Base-by-base conservation (phyloP, 2,113 vertebrate genomes). In the Pterocles burchelli region DNA sequence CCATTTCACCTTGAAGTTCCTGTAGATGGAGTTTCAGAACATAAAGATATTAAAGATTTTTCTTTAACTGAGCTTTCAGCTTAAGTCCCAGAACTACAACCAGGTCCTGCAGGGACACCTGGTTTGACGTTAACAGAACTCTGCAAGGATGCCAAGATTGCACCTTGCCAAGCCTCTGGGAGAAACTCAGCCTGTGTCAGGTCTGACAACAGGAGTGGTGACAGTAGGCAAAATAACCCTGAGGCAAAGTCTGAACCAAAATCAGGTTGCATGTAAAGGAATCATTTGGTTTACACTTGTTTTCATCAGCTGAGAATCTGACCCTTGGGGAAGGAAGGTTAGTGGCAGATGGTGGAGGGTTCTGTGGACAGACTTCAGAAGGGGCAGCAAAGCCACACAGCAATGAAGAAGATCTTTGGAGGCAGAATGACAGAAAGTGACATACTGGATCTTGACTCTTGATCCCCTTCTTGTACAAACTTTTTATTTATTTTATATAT, bases 241-340 rank as follows among this genome's bases (percentile, higher is more conserved):
- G 78, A 85, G 92, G 93, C 85, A 55, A 97, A 90, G 55, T 71
- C 72, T 94, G 68, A 88, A 96, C 80, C 67, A 93, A 90, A 95
- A 96, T 84, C 79, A 95, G 93, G 90, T 93, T 28, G 0, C 28
- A 25, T 89, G 75, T 93, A 74, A 93, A 71, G 55, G 48, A 96
- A 88, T 93, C 75, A 86, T 52, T 88, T 68, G 68, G 83, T 52
- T 71, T 80, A 59, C 79, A 67, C 67, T 96, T 79, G 63, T 85
- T 93, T 88, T 21, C 68, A 90, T 90, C 65, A 92, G 67, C 63
- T 96, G 92, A 88, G 82, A 90, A 77, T 71, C 41, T 85, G 62
- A 17, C 77, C 91, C 88, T 92, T 6, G 0, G 75, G 94, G 92
- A 83, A 77, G 28, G 29, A 93, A 74, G 63, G 34, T 88, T 90